A percentile compares a stretch with the other conserved stretches of the same genome.
These are phyloP conservation scores for Heliconius melpomene DNA, from an alignment of 1,140 invertebrate species.

Conservation along the genomic window DNA sequence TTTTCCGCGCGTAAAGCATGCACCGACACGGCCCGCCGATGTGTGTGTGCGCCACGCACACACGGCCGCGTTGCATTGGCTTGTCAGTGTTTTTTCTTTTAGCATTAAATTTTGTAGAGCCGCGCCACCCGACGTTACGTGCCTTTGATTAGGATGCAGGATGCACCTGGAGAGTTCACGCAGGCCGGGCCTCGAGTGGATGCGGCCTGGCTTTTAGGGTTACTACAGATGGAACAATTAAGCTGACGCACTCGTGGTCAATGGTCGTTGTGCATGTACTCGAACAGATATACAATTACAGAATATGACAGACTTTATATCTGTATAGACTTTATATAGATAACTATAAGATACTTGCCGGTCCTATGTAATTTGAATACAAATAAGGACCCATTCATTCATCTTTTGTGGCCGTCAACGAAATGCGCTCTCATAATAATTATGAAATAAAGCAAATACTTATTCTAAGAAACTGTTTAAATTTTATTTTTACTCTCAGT, in stretches of 20 bases:
- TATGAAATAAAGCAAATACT: slow-evolving; percentile 27
- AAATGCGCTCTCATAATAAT: slow-evolving; percentile 34
- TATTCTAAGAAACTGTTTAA: slow-evolving; percentile 27
- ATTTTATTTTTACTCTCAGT: slow-evolving; percentile 39
- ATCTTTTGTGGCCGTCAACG: slow-evolving; percentile 19
- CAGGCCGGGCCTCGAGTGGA: slow-evolving; percentile 35
- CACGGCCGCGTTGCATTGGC: slow-evolving; percentile 56
- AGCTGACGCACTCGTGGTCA: slow-evolving; percentile 9
- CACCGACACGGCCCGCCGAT: slow-evolving; percentile 64
- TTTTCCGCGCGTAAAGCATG: slow-evolving; percentile 80
- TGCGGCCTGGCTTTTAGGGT: slow-evolving; percentile 28
- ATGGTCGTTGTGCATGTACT: background rate
- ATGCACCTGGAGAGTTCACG: slow-evolving; percentile 63
- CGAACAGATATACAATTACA: slow-evolving; percentile 1
- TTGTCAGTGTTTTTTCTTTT: slow-evolving; percentile 69
- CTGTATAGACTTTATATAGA: background rate
- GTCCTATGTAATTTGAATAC: slow-evolving; percentile 13
- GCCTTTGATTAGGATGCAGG: slow-evolving; percentile 65
- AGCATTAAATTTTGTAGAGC: slow-evolving; percentile 68
- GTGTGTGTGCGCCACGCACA: slow-evolving; percentile 62
- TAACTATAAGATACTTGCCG: background rate
- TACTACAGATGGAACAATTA: slow-evolving; percentile 22
- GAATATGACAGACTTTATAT: background rate
- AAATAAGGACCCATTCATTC: slow-evolving; percentile 9
- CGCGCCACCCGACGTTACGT: slow-evolving; percentile 48